A percentile compares a stretch with the other conserved stretches of the same genome.
Conservation (phyloP, 2,888 invertebrate species). For the Macrophya annulata region DNA sequence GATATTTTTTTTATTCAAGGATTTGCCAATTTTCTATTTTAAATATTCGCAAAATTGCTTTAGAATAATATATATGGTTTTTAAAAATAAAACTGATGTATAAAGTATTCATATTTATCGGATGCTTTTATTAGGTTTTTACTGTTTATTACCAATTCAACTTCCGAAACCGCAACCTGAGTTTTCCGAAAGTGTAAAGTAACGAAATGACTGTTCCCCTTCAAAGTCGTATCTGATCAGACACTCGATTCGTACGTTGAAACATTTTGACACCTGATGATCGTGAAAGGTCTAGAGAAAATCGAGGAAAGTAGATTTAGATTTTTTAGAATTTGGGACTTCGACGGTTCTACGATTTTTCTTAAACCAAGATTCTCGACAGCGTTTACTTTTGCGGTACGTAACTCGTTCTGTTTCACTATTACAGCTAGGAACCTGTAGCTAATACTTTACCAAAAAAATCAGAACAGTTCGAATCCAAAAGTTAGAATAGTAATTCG, state of each 20-base stretch:
- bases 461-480: neutral
- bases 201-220: neutral
- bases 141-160: neutral
- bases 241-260: neutral
- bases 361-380: neutral
- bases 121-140: neutral
- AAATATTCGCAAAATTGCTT: neutral
- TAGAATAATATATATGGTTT: neutral
- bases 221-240: constrained; percentile 1
- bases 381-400: neutral
- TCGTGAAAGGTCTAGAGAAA: neutral
- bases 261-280: constrained; percentile 9
- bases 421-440: neutral
- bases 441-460: neutral
- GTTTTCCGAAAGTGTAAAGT: neutral
- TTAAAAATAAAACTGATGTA: neutral
- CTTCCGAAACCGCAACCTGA: neutral
- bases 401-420: neutral
- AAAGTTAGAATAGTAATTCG: neutral
- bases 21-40: neutral
- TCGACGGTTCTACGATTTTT: neutral
- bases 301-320: neutral
- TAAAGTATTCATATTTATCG: neutral
- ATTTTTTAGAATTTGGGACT: neutral
- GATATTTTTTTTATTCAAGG: neutral